These are phyloP conservation scores for Phymanthus crucifer DNA, from an alignment of 92 coral and sea anemone genomes.

Conservation along the genomic window DNA sequence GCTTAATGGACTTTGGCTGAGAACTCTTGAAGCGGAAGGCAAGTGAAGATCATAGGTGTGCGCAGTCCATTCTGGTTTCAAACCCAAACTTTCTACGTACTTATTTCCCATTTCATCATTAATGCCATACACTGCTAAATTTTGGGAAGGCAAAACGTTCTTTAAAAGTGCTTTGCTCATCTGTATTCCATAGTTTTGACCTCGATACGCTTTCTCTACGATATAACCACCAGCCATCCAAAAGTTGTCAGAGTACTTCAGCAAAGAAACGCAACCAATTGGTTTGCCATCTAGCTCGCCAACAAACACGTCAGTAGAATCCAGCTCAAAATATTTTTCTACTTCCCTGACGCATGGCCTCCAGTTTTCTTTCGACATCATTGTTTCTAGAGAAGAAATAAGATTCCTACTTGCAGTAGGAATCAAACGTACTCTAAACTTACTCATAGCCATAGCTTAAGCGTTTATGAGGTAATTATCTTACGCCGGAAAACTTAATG, in stretches of 20 bases:
- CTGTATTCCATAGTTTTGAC: slow-evolving; percentile 33
- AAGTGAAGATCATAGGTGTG: slow-evolving; percentile 13
- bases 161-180: slow-evolving; percentile 5
- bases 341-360: slow-evolving; percentile 19
- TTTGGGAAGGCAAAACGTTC: neutral
- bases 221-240: slow-evolving; percentile 1
- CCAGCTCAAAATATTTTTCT: slow-evolving; percentile 16
- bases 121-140: neutral
- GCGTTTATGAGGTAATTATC: too few relatives aligned
- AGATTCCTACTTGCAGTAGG: neutral
- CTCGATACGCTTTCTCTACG: slow-evolving; percentile 34
- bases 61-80: slow-evolving; percentile 12
- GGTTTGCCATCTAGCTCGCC: too few relatives aligned
- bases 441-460: neutral
- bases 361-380: slow-evolving; percentile 11
- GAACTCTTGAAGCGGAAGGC: slow-evolving; percentile 3
- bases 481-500: too few relatives aligned
- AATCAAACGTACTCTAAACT: neutral
- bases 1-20: neutral
- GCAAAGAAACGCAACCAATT: neutral
- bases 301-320: slow-evolving; percentile 27
- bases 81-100: slow-evolving; percentile 1
- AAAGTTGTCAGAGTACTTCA: slow-evolving; percentile 30
- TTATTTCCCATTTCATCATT: neutral
- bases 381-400: neutral